Evolutionary conservation across 64 coral and sea anemone species (phyloP).

Genomic region (Acropora tenuis): DNA sequence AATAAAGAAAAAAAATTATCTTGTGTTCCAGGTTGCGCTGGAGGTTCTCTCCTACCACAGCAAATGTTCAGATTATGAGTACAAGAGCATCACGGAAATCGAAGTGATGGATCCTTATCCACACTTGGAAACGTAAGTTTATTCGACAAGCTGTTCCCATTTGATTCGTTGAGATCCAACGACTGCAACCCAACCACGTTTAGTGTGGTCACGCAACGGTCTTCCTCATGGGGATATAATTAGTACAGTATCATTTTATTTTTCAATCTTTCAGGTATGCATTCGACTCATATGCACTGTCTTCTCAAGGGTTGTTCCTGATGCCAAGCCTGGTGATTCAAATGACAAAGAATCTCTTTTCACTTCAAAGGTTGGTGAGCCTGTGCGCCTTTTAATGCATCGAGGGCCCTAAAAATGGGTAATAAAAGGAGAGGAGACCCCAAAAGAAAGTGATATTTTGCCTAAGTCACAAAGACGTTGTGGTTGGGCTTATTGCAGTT

Average conservation of each 20-base stretch:
- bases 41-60: slow-evolving; percentile 98
- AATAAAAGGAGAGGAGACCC: too few species aligned
- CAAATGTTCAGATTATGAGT: slow-evolving; percentile 90
- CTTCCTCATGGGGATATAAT: too few species aligned
- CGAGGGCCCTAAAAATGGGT: too few species aligned
- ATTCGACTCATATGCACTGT: slow-evolving; percentile 86
- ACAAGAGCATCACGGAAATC: slow-evolving; percentile 55
- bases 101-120: slow-evolving; percentile 58
- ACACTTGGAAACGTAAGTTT: slow-evolving; percentile 82
- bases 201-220: too few species aligned
- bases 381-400: too few species aligned
- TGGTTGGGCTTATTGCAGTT: too few species aligned
- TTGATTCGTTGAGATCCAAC: too few species aligned
- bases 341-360: slow-evolving; percentile 92
- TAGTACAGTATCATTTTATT: neutral
- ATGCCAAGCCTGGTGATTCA: slow-evolving; percentile 92
- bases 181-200: too few species aligned
- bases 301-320: slow-evolving; percentile 6
- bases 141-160: neutral
- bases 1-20: neutral
- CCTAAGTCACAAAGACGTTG: too few species aligned
- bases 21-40: slow-evolving; percentile 72
- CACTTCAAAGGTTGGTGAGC: slow-evolving; percentile 71
- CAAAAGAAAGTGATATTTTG: too few species aligned
- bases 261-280: slow-evolving; percentile 58